Conservation (phyloP, 2,113 vertebrate genomes). For the Pterocles orientalis region DNA sequence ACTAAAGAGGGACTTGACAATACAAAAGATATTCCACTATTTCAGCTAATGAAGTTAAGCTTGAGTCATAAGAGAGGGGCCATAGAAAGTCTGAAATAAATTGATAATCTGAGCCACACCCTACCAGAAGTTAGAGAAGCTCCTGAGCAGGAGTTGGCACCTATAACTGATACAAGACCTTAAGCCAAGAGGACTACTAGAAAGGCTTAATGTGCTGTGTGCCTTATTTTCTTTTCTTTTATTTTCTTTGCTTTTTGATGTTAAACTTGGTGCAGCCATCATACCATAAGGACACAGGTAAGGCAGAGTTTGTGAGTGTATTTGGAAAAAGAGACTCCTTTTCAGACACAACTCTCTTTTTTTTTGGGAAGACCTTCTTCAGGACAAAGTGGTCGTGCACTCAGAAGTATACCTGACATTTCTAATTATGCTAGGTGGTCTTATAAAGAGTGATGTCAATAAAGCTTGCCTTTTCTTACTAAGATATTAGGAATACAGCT, state of each 20-base stretch:
- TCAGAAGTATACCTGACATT: not conserved
- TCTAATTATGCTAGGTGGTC: not conserved
- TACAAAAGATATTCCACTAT: not conserved
- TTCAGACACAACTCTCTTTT: not conserved
- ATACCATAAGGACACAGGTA: not conserved
- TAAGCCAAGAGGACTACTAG: not conserved
- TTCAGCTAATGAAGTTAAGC: not conserved
- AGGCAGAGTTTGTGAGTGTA: not conserved
- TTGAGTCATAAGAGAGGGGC: not conserved
- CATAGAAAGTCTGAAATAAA: not conserved
- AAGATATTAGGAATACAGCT: not conserved
- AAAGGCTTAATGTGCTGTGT: not conserved
- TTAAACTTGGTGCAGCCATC: not conserved
- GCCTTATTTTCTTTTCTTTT: not conserved
- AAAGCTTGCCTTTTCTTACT: not conserved
- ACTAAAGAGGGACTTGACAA: not conserved
- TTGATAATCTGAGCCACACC: not conserved
- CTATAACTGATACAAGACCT: not conserved
- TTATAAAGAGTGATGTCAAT: not conserved
- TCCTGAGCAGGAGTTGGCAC: not conserved
- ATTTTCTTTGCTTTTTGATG: not conserved
- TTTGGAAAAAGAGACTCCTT: not conserved
- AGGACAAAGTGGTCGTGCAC: not conserved
- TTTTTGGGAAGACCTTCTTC: not conserved
- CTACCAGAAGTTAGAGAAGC: not conserved